phyloP scores from a whole-genome alignment of 2,113 vertebrate genomes.

The Terrapene triunguis region DNA sequence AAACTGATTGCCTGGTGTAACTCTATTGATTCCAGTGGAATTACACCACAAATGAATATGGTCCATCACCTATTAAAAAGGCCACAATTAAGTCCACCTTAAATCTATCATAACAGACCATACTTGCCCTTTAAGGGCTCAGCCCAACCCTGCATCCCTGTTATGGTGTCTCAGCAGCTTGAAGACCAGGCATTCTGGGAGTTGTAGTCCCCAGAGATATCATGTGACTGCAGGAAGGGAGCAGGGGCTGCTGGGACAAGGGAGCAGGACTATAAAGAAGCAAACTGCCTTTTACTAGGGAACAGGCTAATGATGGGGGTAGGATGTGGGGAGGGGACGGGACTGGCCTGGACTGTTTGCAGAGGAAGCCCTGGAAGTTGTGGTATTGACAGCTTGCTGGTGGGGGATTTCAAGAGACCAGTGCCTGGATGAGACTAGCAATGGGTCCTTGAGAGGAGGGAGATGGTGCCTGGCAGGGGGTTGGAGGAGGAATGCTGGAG shows the following conservation, averaged over 20 bases:
- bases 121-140: background rate
- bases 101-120: background rate
- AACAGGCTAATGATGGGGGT: background rate
- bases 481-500: background rate
- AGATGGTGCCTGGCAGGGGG: accelerated
- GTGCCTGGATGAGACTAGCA: background rate
- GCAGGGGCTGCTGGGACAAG: background rate
- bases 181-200: background rate
- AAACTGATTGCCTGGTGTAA: background rate
- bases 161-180: accelerated
- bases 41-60: background rate
- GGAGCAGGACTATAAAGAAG: background rate
- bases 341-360: background rate
- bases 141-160: background rate
- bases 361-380: background rate
- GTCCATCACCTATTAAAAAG: background rate
- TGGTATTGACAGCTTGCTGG: background rate
- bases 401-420: background rate
- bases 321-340: background rate
- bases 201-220: background rate
- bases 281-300: background rate
- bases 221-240: background rate
- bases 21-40: background rate
- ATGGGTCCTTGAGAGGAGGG: accelerated
- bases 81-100: background rate